Evolutionary conservation across 2,888 invertebrate genomes (phyloP), one percentile per base, ranked within the genome.

Genomic region (Pelosia muscerda): DNA sequence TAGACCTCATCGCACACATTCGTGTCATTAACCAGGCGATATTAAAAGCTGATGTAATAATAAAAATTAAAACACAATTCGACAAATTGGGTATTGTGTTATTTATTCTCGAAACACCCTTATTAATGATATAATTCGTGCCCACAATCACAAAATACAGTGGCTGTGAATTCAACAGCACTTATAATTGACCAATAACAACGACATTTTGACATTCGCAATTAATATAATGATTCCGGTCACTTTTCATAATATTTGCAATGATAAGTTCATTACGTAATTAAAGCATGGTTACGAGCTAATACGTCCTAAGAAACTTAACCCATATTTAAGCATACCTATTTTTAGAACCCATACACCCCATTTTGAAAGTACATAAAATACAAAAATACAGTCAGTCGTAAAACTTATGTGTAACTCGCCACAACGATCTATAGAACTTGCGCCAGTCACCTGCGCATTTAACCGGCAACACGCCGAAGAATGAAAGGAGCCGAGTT

Each of bases 181-280:
- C n/a, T n/a, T 22, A 13, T 10, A 31, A 23, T 53, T 25, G 31
- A 25, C 53, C 11, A 28, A 9, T 60, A 65, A 65, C 25, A 38
- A 3, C 0, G 23, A 26, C 23, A 65, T 38, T 60, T 65, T 60
- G 65, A 53, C 31, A 53, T 25, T 25, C 38, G 25, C 34, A n/a
- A 60, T 53, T 65, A 54, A 54, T 54, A 31, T 5, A 59, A 54
- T 15, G 25, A 65, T 65, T 26, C n/a, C 8, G 56, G 28, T 28
- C 23, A 42, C 54, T n/a, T n/a, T 59, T 60, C 5, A n/a, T 13
- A 49, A 49, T n/a, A 49, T 49, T n/a, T n/a, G 49, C n/a, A 49
- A 49, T 49, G n/a, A 6, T 49, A 49, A 49, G 3, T 49, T n/a
- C n/a, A 9, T 19, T 19, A 19, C 19, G 42, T 19, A 42, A 42